Conservation (phyloP, 2,797 vertebrate species). For the Spinus olivaceus region DNA sequence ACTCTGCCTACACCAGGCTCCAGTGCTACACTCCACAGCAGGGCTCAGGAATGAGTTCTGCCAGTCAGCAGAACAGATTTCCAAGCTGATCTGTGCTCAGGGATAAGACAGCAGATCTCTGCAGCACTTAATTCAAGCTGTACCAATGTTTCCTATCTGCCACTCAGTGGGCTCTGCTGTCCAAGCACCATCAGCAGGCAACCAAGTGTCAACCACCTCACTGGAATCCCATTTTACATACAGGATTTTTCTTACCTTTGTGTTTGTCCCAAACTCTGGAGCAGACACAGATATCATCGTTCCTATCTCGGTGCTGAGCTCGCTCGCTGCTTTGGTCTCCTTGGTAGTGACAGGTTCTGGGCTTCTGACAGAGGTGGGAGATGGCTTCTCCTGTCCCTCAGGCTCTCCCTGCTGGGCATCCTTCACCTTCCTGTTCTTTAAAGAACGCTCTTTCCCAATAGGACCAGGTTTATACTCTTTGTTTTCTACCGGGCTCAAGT, state of each 20-base stretch:
- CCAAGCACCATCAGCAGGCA: neutral
- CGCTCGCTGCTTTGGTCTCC: slow-evolving; percentile 82
- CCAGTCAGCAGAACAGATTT: neutral
- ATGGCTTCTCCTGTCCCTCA: slow-evolving; percentile 87
- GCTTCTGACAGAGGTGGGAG: slow-evolving; percentile 78
- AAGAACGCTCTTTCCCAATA: slow-evolving; percentile 95
- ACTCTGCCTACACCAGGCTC: neutral
- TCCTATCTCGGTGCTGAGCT: slow-evolving; percentile 90
- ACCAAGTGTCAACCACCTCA: neutral
- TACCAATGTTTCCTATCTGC: neutral
- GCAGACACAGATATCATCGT: slow-evolving; percentile 94
- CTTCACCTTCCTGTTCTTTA: slow-evolving; percentile 97
- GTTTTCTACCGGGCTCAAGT: slow-evolving; percentile 89
- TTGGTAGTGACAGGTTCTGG: slow-evolving; percentile 84
- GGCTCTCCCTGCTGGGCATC: slow-evolving; percentile 88
- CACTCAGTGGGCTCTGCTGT: neutral
- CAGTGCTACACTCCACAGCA: neutral
- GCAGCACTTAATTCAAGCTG: neutral
- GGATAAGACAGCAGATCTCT: neutral
- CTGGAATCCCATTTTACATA: neutral
- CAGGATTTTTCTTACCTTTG: slow-evolving; percentile 80
- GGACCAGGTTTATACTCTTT: slow-evolving; percentile 98
- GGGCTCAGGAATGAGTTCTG: neutral
- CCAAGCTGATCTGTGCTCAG: neutral
- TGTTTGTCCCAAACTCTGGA: slow-evolving; percentile 86